Base-by-base conservation (phyloP, 2,113 vertebrate genomes). In the Trogon surrucura region DNA sequence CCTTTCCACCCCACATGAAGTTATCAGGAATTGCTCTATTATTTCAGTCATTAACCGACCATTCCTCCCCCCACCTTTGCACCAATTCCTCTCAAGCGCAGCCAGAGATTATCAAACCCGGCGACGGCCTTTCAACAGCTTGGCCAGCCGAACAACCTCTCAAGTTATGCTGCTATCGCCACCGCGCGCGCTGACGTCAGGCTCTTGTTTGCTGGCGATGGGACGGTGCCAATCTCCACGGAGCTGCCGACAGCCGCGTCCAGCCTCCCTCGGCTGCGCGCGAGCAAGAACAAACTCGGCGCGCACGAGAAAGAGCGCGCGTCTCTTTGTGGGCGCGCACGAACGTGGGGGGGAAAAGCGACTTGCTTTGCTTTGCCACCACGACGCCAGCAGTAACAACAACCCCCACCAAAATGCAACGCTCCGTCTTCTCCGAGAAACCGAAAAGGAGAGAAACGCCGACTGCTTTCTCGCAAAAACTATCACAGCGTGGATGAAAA, bases 191-290 rank as follows among this genome's bases (percentile, higher is more conserved):
- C 86, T 97, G 97, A 98, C 73, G 64, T 98, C 97, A 98, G 92
- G 91, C 97, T 97, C 85, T 90, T 98, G 98, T 98, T 98, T 97
- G 91, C 97, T 93, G 97, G 88, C 87, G 95, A 91, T 97, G 97
- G 96, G 96, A 94, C 6, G 32, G 95, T 96, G 97, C 98, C 98
- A 98, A 82, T 69, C 97, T 97, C 97, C 97, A 97, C 75, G 36
- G 90, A 97, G 97, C 96, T 80, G 96, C 97, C 97, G 98, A 97
- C 97, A 71, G 85, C 94, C 45, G 1, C 16, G 78, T 91, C 94
- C 96, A 64, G 97, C 95, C 95, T 82, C 96, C 95, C 85, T 70
- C 57, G 94, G 95, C 97, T 93, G 81, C 3, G 27, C 67, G 53
- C 62, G 69, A 82, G 86, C 89, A 83, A 95, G 95, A 97, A 93